These are phyloP conservation scores for Ormyrus rosae DNA, from an alignment of 2,888 invertebrate species.

Conservation along the genomic window DNA sequence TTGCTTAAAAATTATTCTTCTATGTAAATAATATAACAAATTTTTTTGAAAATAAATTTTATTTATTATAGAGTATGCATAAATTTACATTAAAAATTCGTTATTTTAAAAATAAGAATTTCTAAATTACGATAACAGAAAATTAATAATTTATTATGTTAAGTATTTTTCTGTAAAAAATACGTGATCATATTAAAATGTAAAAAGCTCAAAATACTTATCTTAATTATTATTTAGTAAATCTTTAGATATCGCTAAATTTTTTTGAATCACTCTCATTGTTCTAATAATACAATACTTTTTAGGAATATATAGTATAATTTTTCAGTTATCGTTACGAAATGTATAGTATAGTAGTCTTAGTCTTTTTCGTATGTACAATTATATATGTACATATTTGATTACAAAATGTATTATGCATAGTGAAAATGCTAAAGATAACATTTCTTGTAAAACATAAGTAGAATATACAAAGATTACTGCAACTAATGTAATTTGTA, in stretches of 20 bases:
- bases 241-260: slow-evolving; percentile 1
- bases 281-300: slow-evolving; percentile 34
- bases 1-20: too few species aligned
- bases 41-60: slow-evolving; percentile 1
- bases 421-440: not conserved
- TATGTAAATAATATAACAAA: not conserved
- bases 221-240: not conserved
- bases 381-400: slow-evolving; percentile 34
- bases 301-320: slow-evolving; percentile 5
- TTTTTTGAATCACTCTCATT: slow-evolving; percentile 4
- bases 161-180: slow-evolving; percentile 21
- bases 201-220: slow-evolving; percentile 30
- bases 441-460: not conserved
- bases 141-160: slow-evolving; percentile 26
- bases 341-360: slow-evolving; percentile 20
- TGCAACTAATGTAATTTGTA: slow-evolving; percentile 6
- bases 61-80: not conserved
- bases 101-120: slow-evolving; percentile 14
- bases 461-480: slow-evolving; percentile 6
- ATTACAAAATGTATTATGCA: not conserved
- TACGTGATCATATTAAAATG: slow-evolving; percentile 37
- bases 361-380: slow-evolving; percentile 38
- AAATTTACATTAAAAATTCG: slow-evolving; percentile 10
- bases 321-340: slow-evolving; percentile 2
- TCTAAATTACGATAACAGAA: not conserved